Evolutionary conservation across 2,888 invertebrate genomes (phyloP).

Genomic region (Ariolimax columbianus): DNA sequence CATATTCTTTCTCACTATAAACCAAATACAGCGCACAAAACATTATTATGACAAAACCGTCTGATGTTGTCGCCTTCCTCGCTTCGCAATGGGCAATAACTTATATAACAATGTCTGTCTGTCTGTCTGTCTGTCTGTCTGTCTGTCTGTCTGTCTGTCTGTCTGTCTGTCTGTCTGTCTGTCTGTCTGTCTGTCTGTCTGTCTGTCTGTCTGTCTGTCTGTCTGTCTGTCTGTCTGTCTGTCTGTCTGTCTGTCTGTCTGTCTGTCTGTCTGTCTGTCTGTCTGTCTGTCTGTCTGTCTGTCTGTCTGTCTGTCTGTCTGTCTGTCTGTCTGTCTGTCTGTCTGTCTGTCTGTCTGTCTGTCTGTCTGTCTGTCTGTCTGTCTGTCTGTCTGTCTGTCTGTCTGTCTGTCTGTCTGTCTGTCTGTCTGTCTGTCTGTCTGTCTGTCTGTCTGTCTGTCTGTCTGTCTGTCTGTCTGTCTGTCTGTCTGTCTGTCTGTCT

Average conservation of each 20-base stretch:
- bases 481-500: constrained; percentile 16
- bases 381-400: constrained; percentile 29
- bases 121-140: constrained; percentile 10
- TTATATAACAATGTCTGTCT: background rate
- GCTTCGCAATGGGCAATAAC: too few relatives aligned
- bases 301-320: constrained; percentile 13
- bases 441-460: constrained; percentile 27
- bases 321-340: constrained; percentile 25
- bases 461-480: constrained; percentile 39
- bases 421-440: constrained; percentile 30
- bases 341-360: background rate
- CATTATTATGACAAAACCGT: too few relatives aligned
- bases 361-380: constrained; percentile 18
- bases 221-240: background rate
- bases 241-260: background rate
- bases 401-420: constrained; percentile 39
- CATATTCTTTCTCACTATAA: too few relatives aligned
- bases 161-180: constrained; percentile 11
- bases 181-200: background rate
- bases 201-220: background rate
- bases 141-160: constrained; percentile 8
- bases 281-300: constrained; percentile 8
- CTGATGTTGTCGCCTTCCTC: too few relatives aligned
- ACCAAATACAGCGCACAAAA: too few relatives aligned
- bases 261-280: background rate